Conservation (phyloP, 2,888 invertebrate genomes). For the Troilus luridus region DNA sequence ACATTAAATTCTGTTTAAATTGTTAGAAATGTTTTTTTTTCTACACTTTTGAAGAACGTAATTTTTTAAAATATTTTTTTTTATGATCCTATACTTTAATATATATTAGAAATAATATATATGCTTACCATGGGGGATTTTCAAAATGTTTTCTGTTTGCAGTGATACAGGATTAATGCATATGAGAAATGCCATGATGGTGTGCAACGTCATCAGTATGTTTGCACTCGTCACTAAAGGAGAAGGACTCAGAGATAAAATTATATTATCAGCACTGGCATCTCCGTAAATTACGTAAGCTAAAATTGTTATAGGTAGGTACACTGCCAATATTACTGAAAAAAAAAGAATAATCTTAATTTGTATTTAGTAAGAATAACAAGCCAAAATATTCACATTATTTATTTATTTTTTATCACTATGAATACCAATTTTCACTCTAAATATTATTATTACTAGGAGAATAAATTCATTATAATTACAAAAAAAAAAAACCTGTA, state of each 20-base stretch:
- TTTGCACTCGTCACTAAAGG: conserved; percentile 74
- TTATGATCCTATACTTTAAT: no score
- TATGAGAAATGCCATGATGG: conserved; percentile 78
- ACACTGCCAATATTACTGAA: conserved; percentile 74
- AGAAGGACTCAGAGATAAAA: conserved; percentile 73
- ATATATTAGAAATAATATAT: not conserved
- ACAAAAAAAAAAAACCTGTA: no score
- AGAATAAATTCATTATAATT: no score
- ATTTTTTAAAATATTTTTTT: no score
- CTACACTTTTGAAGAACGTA: no score
- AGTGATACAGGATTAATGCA: conserved; percentile 81
- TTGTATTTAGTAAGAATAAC: not conserved
- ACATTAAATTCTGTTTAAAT: no score
- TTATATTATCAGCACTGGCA: conserved; percentile 74
- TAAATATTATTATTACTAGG: not conserved
- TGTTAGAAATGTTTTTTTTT: no score
- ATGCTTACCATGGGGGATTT: conserved; percentile 74
- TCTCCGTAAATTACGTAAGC: conserved; percentile 79
- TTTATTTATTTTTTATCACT: not conserved
- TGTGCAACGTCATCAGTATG: conserved; percentile 77
- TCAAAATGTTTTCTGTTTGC: conserved; percentile 78
- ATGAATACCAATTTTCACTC: not conserved
- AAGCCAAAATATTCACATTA: no score
- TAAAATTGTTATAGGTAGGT: conserved; percentile 75
- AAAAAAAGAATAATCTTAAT: conserved; percentile 60